Evolutionary conservation across 2,113 vertebrate genomes (phyloP).

Genomic region (Neotragus moschatus): DNA sequence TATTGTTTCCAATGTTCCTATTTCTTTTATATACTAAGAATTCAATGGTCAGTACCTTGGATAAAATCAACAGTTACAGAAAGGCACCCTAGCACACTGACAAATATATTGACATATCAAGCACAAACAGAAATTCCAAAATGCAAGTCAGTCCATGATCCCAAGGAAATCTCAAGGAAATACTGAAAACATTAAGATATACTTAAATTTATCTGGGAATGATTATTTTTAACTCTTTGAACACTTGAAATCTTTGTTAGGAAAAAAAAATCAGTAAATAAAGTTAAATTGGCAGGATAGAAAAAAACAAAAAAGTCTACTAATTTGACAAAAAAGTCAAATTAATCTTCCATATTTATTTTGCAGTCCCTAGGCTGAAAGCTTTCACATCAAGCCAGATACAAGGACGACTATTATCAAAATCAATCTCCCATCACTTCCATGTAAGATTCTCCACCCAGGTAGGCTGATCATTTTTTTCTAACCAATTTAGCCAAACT

Average conservation of each 20-base stretch:
- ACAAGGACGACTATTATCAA: neutral
- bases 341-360: neutral
- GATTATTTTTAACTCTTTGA: neutral
- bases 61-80: constrained; percentile 43
- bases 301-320: neutral
- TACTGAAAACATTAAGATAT: neutral
- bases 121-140: constrained; percentile 15
- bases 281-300: neutral
- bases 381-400: neutral
- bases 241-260: neutral
- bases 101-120: neutral
- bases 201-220: neutral
- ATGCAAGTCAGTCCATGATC: neutral
- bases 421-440: neutral
- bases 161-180: constrained; percentile 11
- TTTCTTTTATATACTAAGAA: constrained; percentile 45
- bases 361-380: neutral
- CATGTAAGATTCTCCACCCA: neutral
- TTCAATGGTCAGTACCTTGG: constrained; percentile 4
- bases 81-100: neutral
- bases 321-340: neutral
- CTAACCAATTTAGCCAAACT: neutral
- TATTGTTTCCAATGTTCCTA: constrained; percentile 35
- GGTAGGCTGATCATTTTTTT: neutral
- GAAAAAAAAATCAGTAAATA: neutral